Conservation (phyloP, 2,797 vertebrate genomes). For the Tiaroga cobitis region DNA sequence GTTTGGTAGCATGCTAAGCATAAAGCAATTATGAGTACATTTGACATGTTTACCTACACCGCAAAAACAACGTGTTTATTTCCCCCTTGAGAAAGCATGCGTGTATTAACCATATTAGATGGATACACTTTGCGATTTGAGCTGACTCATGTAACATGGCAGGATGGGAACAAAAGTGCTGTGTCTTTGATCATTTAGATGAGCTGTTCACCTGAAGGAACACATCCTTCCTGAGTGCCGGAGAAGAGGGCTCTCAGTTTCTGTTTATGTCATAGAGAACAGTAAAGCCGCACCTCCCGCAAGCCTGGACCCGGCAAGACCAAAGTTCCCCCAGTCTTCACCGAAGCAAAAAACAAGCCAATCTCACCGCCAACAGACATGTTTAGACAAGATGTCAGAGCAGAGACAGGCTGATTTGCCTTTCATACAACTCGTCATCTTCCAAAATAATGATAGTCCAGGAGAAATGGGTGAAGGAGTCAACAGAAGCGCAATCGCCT, state of each 20-base stretch:
- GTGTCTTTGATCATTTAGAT: constrained; percentile 49
- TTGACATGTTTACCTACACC: constrained; percentile 14
- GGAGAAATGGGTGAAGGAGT: neutral
- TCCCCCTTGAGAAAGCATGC: constrained; percentile 15
- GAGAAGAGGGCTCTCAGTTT: constrained; percentile 41
- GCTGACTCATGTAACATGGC: constrained; percentile 22
- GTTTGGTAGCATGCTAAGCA: neutral
- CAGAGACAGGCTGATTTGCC: constrained; percentile 34
- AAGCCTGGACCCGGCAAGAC: constrained; percentile 2
- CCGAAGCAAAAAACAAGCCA: constrained; percentile 24
- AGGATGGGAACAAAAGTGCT: constrained; percentile 22
- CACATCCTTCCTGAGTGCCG: constrained; percentile 22
- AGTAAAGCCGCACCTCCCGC: neutral
- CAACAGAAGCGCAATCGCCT: neutral
- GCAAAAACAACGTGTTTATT: constrained; percentile 4
- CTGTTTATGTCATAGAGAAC: constrained; percentile 34
- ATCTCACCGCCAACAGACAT: constrained; percentile 11
- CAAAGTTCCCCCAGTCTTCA: constrained; percentile 24
- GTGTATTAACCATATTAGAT: constrained; percentile 19
- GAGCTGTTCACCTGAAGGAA: constrained; percentile 27
- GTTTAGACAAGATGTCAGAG: constrained; percentile 35
- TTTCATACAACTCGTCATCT: constrained; percentile 32
- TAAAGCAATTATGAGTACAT: neutral
- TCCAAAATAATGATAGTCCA: constrained; percentile 46
- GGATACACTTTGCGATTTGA: constrained; percentile 23